Percentiles rank a stretch among this genome's conserved stretches.
Evolutionary conservation across 2,797 vertebrate genomes (phyloP).

Genomic region (Miichthys miiuy): DNA sequence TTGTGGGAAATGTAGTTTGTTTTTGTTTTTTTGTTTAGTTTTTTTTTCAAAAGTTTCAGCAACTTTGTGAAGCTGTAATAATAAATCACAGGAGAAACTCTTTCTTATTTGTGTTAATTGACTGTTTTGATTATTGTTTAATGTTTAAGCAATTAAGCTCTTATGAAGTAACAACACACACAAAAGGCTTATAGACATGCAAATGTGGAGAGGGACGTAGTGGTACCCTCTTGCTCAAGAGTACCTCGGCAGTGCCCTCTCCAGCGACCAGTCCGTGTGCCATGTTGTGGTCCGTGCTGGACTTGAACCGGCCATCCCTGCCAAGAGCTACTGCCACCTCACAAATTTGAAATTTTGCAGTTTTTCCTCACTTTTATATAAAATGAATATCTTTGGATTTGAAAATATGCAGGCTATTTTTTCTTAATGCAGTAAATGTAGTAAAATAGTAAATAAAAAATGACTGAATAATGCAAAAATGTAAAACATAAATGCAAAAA

Average conservation of each 20-base stretch:
- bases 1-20: background rate
- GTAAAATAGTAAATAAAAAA: background rate
- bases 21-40: too few relatives aligned
- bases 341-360: background rate
- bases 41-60: background rate
- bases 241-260: too few relatives aligned
- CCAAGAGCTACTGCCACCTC: background rate
- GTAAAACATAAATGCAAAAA: too few relatives aligned
- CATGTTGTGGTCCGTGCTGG: too few relatives aligned
- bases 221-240: too few relatives aligned
- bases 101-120: too few relatives aligned
- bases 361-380: background rate
- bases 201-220: too few relatives aligned
- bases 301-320: too few relatives aligned
- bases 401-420: fast-evolving
- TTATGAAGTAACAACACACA: background rate
- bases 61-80: background rate
- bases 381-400: background rate
- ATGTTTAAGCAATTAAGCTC: background rate
- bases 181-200: too few relatives aligned
- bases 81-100: background rate
- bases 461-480: too few relatives aligned
- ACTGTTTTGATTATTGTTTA: background rate
- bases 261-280: too few relatives aligned
- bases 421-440: background rate